Evolutionary conservation across 2,797 vertebrate species (phyloP).

Genomic region (Pseudomugil gertrudae): DNA sequence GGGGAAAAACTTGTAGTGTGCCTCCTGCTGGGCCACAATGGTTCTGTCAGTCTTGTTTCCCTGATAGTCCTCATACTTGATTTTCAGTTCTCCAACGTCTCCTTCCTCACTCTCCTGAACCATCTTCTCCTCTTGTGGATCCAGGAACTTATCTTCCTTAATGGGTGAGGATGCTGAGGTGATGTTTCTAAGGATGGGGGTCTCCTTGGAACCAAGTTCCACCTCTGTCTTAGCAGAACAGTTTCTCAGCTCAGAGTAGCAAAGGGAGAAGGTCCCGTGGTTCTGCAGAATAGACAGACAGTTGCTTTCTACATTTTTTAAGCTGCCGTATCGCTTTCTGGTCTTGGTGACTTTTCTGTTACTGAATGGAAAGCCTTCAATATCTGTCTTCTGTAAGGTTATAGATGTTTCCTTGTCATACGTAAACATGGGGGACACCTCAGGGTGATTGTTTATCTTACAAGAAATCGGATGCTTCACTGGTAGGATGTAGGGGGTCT

Average conservation of each 20-base stretch:
- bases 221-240: slow-evolving; percentile 73
- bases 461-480: slow-evolving; percentile 89
- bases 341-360: slow-evolving; percentile 86
- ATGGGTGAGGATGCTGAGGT: slow-evolving; percentile 61
- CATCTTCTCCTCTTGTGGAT: slow-evolving; percentile 64
- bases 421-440: slow-evolving; percentile 84
- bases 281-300: slow-evolving; percentile 81
- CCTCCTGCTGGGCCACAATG: slow-evolving; percentile 93
- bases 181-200: slow-evolving; percentile 67
- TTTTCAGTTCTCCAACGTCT: slow-evolving; percentile 94
- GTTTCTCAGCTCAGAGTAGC: slow-evolving; percentile 81
- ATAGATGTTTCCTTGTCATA: slow-evolving; percentile 82
- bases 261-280: slow-evolving; percentile 79
- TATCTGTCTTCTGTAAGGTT: slow-evolving; percentile 83
- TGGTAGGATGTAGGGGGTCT: slow-evolving; percentile 87
- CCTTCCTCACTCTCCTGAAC: slow-evolving; percentile 84
- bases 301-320: slow-evolving; percentile 90
- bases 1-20: slow-evolving; percentile 98
- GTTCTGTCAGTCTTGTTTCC: slow-evolving; percentile 94
- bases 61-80: slow-evolving; percentile 97
- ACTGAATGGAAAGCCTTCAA: slow-evolving; percentile 86
- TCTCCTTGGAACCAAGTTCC: slow-evolving; percentile 73
- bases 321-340: slow-evolving; percentile 88
- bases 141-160: slow-evolving; percentile 65
- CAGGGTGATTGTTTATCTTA: slow-evolving; percentile 82